Evolutionary conservation across 2,113 vertebrate species (phyloP).

Genomic region (Atlantisia rogersi): DNA sequence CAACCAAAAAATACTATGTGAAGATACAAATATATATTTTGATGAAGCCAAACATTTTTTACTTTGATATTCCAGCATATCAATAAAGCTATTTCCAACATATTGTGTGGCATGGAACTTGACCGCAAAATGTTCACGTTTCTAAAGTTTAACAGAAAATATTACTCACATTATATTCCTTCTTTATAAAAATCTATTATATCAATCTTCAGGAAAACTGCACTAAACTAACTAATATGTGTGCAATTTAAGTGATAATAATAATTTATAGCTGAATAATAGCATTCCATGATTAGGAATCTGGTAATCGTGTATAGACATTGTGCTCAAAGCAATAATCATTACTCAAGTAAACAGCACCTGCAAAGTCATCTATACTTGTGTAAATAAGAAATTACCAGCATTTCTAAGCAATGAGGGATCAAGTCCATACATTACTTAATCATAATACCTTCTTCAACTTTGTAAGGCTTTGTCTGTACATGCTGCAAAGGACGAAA

Average conservation of each 20-base stretch:
- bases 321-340: neutral
- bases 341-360: neutral
- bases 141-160: neutral
- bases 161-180: neutral
- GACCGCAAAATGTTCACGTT: neutral
- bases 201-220: neutral
- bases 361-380: neutral
- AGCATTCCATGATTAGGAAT: neutral
- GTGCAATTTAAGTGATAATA: neutral
- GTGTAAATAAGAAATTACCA: constrained; percentile 1
- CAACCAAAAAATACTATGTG: neutral
- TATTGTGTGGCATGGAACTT: neutral
- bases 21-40: neutral
- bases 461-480: neutral
- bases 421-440: neutral
- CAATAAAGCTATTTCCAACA: neutral
- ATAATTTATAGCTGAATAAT: neutral
- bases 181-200: neutral
- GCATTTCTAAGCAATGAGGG: neutral
- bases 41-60: neutral
- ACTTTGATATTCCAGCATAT: neutral
- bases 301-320: neutral
- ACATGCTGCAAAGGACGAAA: neutral
- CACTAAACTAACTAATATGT: neutral
- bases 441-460: neutral